These are phyloP conservation scores for Campylomormyrus numenius DNA, from an alignment of 2,113 vertebrate species.

Conservation along the genomic window DNA sequence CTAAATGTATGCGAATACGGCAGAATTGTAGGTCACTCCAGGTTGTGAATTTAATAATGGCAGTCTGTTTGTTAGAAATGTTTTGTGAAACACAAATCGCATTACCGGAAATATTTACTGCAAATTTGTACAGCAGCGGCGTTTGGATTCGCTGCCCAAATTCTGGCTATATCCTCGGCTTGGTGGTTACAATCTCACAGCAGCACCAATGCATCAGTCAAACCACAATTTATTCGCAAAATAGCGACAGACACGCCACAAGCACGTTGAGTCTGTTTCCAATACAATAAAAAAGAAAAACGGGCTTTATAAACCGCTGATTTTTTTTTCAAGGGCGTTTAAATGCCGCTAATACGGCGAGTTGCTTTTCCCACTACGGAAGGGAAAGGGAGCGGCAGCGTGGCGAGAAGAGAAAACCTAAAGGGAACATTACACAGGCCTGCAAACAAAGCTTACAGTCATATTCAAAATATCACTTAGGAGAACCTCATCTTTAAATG, in stretches of 20 bases:
- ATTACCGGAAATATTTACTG: background rate
- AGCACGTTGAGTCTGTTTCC: background rate
- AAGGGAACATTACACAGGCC: background rate
- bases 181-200: background rate
- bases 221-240: background rate
- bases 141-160: background rate
- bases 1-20: background rate
- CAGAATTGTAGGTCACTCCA: background rate
- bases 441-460: background rate
- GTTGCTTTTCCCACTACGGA: slow-evolving; percentile 4
- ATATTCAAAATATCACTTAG: background rate
- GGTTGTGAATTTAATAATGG: background rate
- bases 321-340: background rate
- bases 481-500: background rate
- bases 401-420: background rate
- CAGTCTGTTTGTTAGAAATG: background rate
- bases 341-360: background rate
- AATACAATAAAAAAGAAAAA: slow-evolving; percentile 8
- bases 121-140: background rate
- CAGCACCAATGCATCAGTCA: background rate
- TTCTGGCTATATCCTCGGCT: background rate
- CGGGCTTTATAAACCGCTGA: background rate
- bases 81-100: background rate
- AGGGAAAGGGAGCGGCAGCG: background rate
- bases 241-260: background rate